Evolutionary conservation across 2,113 vertebrate genomes (phyloP), one percentile per base, ranked within the genome.

Genomic region (Platanista minor): DNA sequence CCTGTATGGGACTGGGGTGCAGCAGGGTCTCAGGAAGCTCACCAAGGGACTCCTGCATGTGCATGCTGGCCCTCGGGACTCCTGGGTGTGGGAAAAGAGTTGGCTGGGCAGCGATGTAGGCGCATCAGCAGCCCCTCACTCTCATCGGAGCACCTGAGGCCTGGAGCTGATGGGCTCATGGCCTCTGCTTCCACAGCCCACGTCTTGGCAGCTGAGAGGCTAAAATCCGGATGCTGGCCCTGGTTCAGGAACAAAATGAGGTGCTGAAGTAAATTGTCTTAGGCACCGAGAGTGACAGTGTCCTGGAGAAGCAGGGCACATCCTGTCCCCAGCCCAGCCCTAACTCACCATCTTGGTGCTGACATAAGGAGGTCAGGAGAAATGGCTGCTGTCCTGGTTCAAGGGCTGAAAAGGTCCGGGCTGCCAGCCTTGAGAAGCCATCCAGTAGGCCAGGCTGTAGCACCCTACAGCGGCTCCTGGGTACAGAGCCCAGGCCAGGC

Each of bases 321-420:
- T 11, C 3, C 59, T 77, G 62, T 87, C 74, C 95, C 88, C 29
- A 86, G 78, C 54, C 59, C 46, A 62, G 66, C 27, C 84, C 36
- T 52, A 39, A 1, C 57, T 18, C 23, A n/a, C 54, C 29, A 9
- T 8, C 81, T 2, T 2, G 21, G 33, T 0, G 0, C 86, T 87
- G 82, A 61, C 66, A 54, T 5, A 59, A 23, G 11, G 71, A 62
- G 93, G 52, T 91, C 69, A 66, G 81, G 41, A 61, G 78, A 86
- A 59, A 36, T 7, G 54, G 66, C 41, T 1, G 12, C 80, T 23
- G 10, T 61, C 78, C 83, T 52, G 29, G 23, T 10, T 25, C 23
- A 6, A 3, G n/a, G 64, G 7, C 87, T 78, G 0, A 25, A 59
- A 80, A 87, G 74, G 36, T 33, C 52, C 25, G 69, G 43, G 27